A percentile compares a stretch with the other conserved stretches of the same genome.
These are phyloP conservation scores for Melanocharis versteri DNA, from an alignment of 2,113 vertebrate genomes.

Conservation along the genomic window DNA sequence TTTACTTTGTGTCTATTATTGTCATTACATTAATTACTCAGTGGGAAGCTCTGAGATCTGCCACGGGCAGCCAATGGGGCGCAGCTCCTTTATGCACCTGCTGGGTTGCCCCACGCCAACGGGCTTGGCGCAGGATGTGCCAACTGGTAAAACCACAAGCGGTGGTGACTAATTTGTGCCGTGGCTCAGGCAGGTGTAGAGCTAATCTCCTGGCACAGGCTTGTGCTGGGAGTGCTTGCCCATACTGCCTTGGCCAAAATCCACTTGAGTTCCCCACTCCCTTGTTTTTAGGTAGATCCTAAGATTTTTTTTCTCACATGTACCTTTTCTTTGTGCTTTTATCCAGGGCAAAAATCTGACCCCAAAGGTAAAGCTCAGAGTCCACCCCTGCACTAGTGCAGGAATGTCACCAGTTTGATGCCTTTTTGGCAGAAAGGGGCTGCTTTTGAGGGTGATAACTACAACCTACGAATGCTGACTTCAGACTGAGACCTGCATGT, in stretches of 20 bases:
- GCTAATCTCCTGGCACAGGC: conserved; percentile 13
- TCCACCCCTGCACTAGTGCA: not conserved
- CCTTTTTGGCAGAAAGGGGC: not conserved
- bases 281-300: not conserved
- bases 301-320: not conserved
- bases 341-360: not conserved
- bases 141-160: conserved; percentile 48
- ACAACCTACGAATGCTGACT: not conserved
- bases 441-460: not conserved
- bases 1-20: conserved; percentile 69
- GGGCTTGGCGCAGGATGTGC: not conserved
- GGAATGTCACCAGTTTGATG: not conserved
- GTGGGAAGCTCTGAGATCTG: conserved; percentile 29
- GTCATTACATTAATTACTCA: conserved; percentile 67
- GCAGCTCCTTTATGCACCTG: conserved; percentile 8
- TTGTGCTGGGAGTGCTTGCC: not conserved
- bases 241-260: not conserved
- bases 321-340: not conserved
- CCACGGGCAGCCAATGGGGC: conserved; percentile 58
- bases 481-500: not conserved
- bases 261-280: not conserved
- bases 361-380: not conserved
- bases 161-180: conserved; percentile 45
- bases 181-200: not conserved
- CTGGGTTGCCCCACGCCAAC: not conserved